phyloP scores from a whole-genome alignment of 1,140 invertebrate species.

The Philotrypesis tridentata region DNA sequence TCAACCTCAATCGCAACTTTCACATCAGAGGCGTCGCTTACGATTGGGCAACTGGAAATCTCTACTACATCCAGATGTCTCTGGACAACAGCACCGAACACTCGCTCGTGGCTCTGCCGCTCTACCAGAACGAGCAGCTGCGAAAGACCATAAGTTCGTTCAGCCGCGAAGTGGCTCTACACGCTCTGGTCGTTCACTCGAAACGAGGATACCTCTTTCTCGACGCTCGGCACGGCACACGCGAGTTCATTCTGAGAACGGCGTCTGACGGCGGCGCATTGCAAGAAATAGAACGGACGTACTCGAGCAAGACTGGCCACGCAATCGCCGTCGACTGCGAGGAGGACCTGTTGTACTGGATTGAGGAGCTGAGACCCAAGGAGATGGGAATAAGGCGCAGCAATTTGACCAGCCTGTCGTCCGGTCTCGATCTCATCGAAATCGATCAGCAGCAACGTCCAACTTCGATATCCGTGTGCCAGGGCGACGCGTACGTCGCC shows the following conservation, averaged over 20 bases:
- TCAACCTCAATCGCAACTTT: not conserved
- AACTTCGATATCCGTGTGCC: not conserved
- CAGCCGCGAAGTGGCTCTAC: not conserved
- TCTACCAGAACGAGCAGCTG: not conserved
- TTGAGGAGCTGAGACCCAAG: no score
- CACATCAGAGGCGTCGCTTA: not conserved
- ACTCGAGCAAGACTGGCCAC: not conserved
- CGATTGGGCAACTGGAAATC: constrained; percentile 23
- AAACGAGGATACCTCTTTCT: constrained; percentile 2
- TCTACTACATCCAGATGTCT: constrained; percentile 17
- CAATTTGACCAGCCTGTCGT: no score
- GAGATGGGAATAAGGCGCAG: no score
- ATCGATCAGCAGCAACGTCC: not conserved
- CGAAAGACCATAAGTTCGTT: not conserved
- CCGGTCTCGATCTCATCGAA: not conserved
- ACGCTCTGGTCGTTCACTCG: constrained; percentile 8
- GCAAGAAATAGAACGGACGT: not conserved
- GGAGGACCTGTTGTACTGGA: constrained; percentile 5
- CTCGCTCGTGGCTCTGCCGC: not conserved
- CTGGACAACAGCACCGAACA: not conserved
- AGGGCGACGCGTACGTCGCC: not conserved
- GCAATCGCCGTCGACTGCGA: not conserved
- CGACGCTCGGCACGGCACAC: not conserved
- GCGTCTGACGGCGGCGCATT: not conserved
- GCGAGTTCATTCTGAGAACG: not conserved